Conservation (phyloP, 2,888 invertebrate species). For the Diabrotica balteata region DNA sequence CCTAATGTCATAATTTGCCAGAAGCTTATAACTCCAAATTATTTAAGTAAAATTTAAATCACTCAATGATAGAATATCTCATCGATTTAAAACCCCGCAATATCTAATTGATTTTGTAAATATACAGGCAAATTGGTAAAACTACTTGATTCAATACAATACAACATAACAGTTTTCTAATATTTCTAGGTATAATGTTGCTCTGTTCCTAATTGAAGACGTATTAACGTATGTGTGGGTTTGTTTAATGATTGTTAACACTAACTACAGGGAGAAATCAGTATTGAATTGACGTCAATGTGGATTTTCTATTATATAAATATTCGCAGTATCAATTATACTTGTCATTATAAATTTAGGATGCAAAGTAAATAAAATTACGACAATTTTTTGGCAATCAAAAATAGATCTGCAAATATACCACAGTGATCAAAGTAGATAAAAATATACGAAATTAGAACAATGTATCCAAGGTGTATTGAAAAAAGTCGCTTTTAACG, state of each 20-base stretch:
- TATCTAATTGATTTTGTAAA: conserved; percentile 8
- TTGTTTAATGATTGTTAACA: not conserved
- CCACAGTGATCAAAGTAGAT: too few species aligned
- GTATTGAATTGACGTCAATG: conserved; percentile 3
- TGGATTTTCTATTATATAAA: not conserved
- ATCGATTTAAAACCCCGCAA: not conserved
- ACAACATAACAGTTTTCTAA: conserved; percentile 9
- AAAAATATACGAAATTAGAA: too few species aligned
- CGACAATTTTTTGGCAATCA: too few species aligned
- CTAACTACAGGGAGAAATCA: not conserved
- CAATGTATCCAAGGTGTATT: too few species aligned
- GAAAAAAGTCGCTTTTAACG: too few species aligned
- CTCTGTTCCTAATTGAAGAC: conserved; percentile 3
- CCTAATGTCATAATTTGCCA: not conserved
- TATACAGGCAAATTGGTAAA: conserved; percentile 1
- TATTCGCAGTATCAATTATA: too few species aligned
- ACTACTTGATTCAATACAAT: not conserved
- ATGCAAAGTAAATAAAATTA: too few species aligned
- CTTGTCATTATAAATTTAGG: too few species aligned
- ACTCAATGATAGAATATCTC: not conserved
- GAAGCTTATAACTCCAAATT: not conserved
- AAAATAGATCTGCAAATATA: too few species aligned
- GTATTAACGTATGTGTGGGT: not conserved
- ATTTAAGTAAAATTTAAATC: not conserved
- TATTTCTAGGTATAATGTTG: not conserved